A percentile compares a stretch with the other conserved stretches of the same genome.
Evolutionary conservation across 1,140 invertebrate species (phyloP).

Genomic region (Atta cephalotes): DNA sequence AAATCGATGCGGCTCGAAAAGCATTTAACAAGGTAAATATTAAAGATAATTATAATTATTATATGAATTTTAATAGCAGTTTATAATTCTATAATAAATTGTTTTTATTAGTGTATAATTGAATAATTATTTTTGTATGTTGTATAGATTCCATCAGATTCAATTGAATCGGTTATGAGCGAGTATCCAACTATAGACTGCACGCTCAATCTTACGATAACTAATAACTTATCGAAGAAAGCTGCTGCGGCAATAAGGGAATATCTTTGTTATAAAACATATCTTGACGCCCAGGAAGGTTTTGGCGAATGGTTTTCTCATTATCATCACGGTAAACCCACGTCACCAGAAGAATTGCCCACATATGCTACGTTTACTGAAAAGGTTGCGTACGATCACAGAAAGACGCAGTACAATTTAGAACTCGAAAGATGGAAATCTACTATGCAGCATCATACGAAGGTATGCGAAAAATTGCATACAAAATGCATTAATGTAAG

Average conservation of each 20-base stretch:
- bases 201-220: constrained; percentile 80
- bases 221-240: constrained; percentile 82
- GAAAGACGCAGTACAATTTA: constrained; percentile 91
- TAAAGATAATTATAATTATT: constrained; percentile 36
- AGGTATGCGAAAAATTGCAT: constrained; percentile 81
- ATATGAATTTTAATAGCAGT: constrained; percentile 37
- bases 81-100: constrained; percentile 29
- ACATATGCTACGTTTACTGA: constrained; percentile 93
- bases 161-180: constrained; percentile 88
- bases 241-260: constrained; percentile 89
- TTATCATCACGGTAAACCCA: constrained; percentile 93
- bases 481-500: background rate
- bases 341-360: constrained; percentile 87
- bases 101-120: constrained; percentile 46
- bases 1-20: constrained; percentile 90
- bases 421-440: constrained; percentile 93
- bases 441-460: constrained; percentile 88
- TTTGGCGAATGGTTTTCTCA: constrained; percentile 96
- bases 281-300: constrained; percentile 93
- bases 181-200: constrained; percentile 87
- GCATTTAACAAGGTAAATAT: constrained; percentile 89
- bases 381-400: constrained; percentile 95
- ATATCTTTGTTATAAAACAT: constrained; percentile 92
- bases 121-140: constrained; percentile 44
- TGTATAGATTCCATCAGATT: constrained; percentile 87